phyloP scores from a whole-genome alignment of 2,113 vertebrate genomes.

The Symphodus melops region DNA sequence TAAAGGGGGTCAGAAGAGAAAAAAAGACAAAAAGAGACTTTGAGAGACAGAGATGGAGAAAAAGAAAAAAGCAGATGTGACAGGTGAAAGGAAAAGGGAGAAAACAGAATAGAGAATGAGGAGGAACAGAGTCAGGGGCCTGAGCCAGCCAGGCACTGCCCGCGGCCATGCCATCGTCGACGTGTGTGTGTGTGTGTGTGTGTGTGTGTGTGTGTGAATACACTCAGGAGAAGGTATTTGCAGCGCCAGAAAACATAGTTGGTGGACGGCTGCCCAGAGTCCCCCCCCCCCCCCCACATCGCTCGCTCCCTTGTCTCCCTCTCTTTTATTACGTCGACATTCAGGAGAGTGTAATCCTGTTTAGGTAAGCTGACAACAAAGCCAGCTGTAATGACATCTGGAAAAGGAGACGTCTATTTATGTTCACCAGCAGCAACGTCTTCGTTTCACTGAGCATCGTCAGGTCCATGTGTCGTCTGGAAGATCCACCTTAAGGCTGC shows the following conservation, averaged over 20 bases:
- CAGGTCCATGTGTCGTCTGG: not conserved
- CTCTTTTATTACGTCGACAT: constrained; percentile 23
- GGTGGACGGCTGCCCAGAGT: constrained; percentile 45
- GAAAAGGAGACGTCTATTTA: constrained; percentile 10
- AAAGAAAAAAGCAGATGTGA: constrained; percentile 47
- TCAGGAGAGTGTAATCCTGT: constrained; percentile 39
- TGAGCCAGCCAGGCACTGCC: constrained; percentile 53
- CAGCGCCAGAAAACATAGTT: constrained; percentile 19
- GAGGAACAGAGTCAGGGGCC: constrained; percentile 42
- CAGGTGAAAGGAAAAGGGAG: constrained; percentile 39
- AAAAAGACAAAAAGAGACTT: constrained; percentile 5
- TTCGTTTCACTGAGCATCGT: not conserved
- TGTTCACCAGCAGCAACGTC: not conserved
- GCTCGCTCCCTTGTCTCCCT: not conserved
- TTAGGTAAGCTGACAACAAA: constrained; percentile 20
- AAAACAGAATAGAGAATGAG: constrained; percentile 49
- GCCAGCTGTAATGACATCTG: constrained; percentile 2
- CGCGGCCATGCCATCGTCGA: constrained; percentile 50
- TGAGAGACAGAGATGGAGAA: constrained; percentile 21
- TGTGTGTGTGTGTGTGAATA: not conserved
- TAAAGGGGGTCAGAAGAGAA: constrained; percentile 44
- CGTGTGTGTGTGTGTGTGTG: constrained; percentile 11
- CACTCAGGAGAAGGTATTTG: constrained; percentile 25
- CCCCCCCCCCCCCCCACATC: constrained; percentile 17
- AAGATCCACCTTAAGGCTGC: not conserved